These are phyloP conservation scores for Tribolium castaneum DNA, from an alignment of 1,140 invertebrate genomes.

Conservation along the genomic window DNA sequence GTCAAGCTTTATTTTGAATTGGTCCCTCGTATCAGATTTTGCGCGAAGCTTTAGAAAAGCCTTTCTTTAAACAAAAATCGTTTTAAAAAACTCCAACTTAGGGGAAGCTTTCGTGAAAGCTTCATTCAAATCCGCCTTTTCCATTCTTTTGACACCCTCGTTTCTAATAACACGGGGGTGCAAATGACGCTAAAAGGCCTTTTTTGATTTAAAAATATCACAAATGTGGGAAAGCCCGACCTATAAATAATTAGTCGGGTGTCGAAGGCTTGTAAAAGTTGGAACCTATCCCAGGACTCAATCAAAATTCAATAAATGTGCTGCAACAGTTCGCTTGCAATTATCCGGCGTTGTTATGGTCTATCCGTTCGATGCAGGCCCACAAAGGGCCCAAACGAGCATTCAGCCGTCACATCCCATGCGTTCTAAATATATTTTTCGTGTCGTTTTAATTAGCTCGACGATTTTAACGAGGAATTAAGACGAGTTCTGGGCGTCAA, in stretches of 20 bases:
- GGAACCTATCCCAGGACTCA: no score
- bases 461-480: constrained; percentile 11
- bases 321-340: no score
- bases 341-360: no score
- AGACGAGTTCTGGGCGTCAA: constrained; percentile 14
- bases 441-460: constrained; percentile 1
- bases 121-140: not conserved
- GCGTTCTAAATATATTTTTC: constrained; percentile 21
- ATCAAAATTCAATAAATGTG: no score
- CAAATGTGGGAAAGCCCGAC: not conserved
- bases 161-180: not conserved
- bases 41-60: not conserved
- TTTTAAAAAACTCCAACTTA: not conserved
- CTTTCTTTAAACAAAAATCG: no score
- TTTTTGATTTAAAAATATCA: not conserved
- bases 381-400: not conserved
- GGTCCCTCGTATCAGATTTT: no score
- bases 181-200: no score
- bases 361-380: no score
- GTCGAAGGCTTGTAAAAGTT: not conserved
- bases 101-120: not conserved
- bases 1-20: no score
- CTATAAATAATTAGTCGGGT: not conserved
- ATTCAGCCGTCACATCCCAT: not conserved
- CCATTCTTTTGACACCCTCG: not conserved